Conservation (phyloP, 2,113 vertebrate species). For the human (Homo sapiens) region GRCh38 chr11:100757501-100758000, state of each 20-base stretch:
- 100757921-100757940: slow-evolving; percentile 39
- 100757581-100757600: background rate
- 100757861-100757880: slow-evolving; percentile 55
- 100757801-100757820: slow-evolving; percentile 54
- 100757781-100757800: slow-evolving; percentile 69
- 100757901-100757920: slow-evolving; percentile 26
- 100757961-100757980: background rate
- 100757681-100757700: slow-evolving; percentile 61
- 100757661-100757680: background rate
- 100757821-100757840: slow-evolving; percentile 18
- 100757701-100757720: slow-evolving; percentile 51
- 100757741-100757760: slow-evolving; percentile 77
- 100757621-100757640: background rate
- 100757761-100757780: slow-evolving; percentile 61
- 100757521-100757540: background rate
- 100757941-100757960: background rate
- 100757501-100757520: background rate
- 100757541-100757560: background rate
- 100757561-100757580: background rate
- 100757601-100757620: background rate
- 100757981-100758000: background rate
- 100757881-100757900: slow-evolving; percentile 54
- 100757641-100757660: background rate
- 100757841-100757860: slow-evolving; percentile 68
- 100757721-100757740: slow-evolving; percentile 69